Evolutionary conservation across 2,113 vertebrate species (phyloP).

Genomic region (Nyctibius bracteatus): DNA sequence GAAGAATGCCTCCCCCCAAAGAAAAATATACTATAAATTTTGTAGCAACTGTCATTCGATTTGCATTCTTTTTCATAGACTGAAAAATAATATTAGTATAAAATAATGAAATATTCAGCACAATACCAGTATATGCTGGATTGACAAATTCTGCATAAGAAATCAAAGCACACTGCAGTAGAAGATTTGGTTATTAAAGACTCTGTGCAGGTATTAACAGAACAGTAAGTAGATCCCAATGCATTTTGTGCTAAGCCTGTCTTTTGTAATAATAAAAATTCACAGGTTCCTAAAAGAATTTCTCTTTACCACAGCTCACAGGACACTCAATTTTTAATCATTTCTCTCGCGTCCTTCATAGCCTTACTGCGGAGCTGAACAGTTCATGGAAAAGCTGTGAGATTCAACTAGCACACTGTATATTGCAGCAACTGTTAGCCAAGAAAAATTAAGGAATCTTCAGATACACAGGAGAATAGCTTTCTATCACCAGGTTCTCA

Average conservation of each 20-base stretch:
- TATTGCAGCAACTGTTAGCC: neutral
- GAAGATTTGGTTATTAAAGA: neutral
- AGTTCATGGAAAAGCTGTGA: neutral
- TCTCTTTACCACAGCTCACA: neutral
- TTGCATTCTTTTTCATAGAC: neutral
- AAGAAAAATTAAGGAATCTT: neutral
- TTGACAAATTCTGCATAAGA: neutral
- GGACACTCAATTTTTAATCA: neutral
- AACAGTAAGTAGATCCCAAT: neutral
- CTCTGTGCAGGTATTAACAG: neutral
- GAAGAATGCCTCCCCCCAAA: neutral
- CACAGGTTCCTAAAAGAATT: neutral
- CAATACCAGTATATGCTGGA: neutral
- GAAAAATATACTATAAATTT: neutral
- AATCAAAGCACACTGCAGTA: neutral
- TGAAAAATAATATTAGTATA: neutral
- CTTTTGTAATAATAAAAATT: neutral
- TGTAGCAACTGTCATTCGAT: neutral
- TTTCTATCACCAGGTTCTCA: neutral
- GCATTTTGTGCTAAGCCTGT: neutral
- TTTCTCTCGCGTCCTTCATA: neutral
- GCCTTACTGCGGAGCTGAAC: neutral
- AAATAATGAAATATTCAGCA: neutral
- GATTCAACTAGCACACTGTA: neutral
- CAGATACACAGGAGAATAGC: neutral